Percentiles rank a stretch among this genome's conserved stretches.
phyloP scores from a whole-genome alignment of 2,113 vertebrate genomes.

The Takifugu bimaculatus region DNA sequence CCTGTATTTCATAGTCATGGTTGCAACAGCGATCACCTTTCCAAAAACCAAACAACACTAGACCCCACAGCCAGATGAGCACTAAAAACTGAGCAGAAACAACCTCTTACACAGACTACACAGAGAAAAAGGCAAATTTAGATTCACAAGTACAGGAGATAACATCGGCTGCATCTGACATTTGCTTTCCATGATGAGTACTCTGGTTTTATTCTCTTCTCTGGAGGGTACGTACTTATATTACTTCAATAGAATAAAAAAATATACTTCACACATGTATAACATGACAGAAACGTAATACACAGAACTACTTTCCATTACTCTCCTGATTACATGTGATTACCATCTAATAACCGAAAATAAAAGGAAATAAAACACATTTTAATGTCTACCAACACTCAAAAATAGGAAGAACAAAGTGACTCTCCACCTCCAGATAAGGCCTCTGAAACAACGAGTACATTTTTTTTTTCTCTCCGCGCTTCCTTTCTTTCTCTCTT shows the following conservation, averaged over 20 bases:
- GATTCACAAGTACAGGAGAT: slow-evolving; percentile 70
- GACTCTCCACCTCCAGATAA: slow-evolving; percentile 55
- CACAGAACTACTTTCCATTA: slow-evolving; percentile 58
- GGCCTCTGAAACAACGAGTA: slow-evolving; percentile 68
- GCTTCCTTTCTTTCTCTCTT: slow-evolving; percentile 10
- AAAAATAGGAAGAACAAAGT: slow-evolving; percentile 53
- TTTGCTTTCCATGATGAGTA: slow-evolving; percentile 58
- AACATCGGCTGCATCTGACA: slow-evolving; percentile 65
- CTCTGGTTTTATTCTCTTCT: slow-evolving; percentile 63
- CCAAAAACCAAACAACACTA: slow-evolving; percentile 65
- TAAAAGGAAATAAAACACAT: slow-evolving; percentile 60
- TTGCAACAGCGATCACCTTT: slow-evolving; percentile 55
- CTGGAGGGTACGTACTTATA: slow-evolving; percentile 72
- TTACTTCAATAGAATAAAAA: slow-evolving; percentile 75
- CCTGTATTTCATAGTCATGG: slow-evolving; percentile 55
- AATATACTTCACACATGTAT: slow-evolving; percentile 74
- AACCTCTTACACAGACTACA: slow-evolving; percentile 64
- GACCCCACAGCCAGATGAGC: slow-evolving; percentile 61
- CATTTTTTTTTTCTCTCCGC: slow-evolving; percentile 3
- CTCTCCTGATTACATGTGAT: slow-evolving; percentile 49
- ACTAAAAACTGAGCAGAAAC: slow-evolving; percentile 41
- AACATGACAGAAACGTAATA: slow-evolving; percentile 58
- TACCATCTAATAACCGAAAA: slow-evolving; percentile 65
- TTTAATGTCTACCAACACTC: slow-evolving; percentile 63
- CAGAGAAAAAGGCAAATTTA: slow-evolving; percentile 70